Conservation (phyloP, 2,888 invertebrate genomes). For the Lithophane ornitopus region DNA sequence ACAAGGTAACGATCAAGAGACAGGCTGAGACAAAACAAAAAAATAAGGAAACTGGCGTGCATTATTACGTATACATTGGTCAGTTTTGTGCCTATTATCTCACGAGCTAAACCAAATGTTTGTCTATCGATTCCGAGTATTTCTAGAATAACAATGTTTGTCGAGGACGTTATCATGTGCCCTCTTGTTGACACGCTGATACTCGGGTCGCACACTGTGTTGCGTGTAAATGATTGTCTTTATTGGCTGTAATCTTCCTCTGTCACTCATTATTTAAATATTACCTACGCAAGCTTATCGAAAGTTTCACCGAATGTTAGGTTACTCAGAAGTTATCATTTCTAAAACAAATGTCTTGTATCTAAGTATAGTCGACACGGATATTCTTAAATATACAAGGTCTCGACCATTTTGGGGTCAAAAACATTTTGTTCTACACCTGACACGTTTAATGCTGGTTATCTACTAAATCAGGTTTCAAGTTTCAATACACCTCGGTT, state of each 20-base stretch:
- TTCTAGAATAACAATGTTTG: slow-evolving; percentile 71
- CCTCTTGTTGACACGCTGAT: slow-evolving; percentile 67
- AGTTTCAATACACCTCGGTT: not conserved
- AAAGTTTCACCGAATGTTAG: slow-evolving; percentile 18
- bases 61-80: not conserved
- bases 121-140: slow-evolving; percentile 63
- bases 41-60: slow-evolving; percentile 50
- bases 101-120: slow-evolving; percentile 42
- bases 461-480: slow-evolving; percentile 7
- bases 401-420: slow-evolving; percentile 29
- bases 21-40: not conserved
- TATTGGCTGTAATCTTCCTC: slow-evolving; percentile 59
- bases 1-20: slow-evolving; percentile 30
- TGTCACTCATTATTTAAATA: slow-evolving; percentile 31
- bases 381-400: slow-evolving; percentile 28
- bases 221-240: slow-evolving; percentile 58
- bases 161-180: slow-evolving; percentile 66
- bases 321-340: slow-evolving; percentile 32
- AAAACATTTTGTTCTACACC: slow-evolving; percentile 23
- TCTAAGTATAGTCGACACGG: not conserved
- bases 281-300: slow-evolving; percentile 38
- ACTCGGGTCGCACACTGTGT: slow-evolving; percentile 56
- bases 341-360: slow-evolving; percentile 23
- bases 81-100: slow-evolving; percentile 31
- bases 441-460: not conserved